Evolutionary conservation across 1,140 invertebrate genomes (phyloP), one percentile per base, ranked within the genome.

Genomic region (Papilio machaon): DNA sequence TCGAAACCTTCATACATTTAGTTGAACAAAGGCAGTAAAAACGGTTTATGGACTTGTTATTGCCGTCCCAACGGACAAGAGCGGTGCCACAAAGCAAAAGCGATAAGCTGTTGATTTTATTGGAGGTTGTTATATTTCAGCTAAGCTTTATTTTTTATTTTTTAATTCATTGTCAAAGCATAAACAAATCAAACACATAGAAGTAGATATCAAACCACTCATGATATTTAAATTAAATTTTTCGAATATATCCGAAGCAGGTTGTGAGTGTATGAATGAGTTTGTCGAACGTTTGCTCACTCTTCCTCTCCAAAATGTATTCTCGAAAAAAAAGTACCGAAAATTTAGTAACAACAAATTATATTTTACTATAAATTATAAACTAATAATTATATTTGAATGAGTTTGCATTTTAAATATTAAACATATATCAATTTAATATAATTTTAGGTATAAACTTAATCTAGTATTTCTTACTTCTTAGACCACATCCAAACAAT

Each of bases 41-140:
- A 93, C 92, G 91, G 90, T 94, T 94, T 94, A 94, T 94, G 91
- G 92, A 91, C 91, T 94, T 94, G 92, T 94, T 94, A 94, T 94
- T 92, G 92, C 90, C 87, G 83, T 93, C 88, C 90, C 91, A 83
- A 87, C 87, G 91, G 92, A 93, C 92, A 87, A 74, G 80, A 73
- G 17, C 86, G 43, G 10, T 89, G 90, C 88, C 81, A 2, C 73
- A 86, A 87, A 79, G 77, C 17, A 84, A 13, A 79, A 81, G 80
- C 75, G 13, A 78, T 49, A 47, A 60, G 83, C 54, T 80, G 58
- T 74, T 54, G 30, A 9, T 58, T 6, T n/a, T 46, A 38, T 17
- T 77, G 64, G 1, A 2, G 17, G 13, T 13, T 23, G 4, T 15
- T 23, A 80, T 43, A 80, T 54, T 70, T 73, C 47, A 15, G 2